Evolutionary conservation across 2,113 vertebrate species (phyloP), one percentile per base, ranked within the genome.

Genomic region (Archocentrus centrarchus): DNA sequence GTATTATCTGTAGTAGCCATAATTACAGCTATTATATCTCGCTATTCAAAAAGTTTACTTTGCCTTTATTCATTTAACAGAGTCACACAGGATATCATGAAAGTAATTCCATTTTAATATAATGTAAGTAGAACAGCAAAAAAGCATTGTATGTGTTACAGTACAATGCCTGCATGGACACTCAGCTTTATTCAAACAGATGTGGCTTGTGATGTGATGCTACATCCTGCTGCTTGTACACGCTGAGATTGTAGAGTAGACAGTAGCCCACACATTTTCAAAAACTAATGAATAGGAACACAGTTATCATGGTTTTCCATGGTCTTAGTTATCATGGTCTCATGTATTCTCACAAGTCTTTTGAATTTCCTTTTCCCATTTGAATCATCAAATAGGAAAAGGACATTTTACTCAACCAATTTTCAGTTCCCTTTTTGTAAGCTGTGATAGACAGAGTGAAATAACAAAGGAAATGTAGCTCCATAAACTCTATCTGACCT

Each of bases 401-500:
- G 24, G 10, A 53, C 7, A 53, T 70, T 70, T 30, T 50, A 68
- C 64, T 47, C 4, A 3, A 30, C 5, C 6, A 6, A 70, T 53
- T 32, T 70, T 20, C 44, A 50, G 50, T 30, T 30, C 22, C 64
- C 41, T 27, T 50, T 70, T 50, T 50, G 8, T 57, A n/a, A 57
- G 53, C 53, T 57, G 22, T 20, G 41, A 22, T 50, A 70, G 47
- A 30, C 3, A 10, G 11, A 50, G 15, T 73, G 75, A 81, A 53
- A 68, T 24, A 75, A 68, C 13, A 73, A 60, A 79, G 68, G 20
- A 44, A 50, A 80, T 61, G 41, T n/a, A 27, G 73, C 35, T 63
- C 20, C 37, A 61, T 6, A 77, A 84, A 80, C 55, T 68, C 41
- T 24, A 27, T 47, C 75, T 77, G 4, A 73, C 78, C 60, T 79